phyloP scores from a whole-genome alignment of 1,140 invertebrate species.

The Apocrypta bakeri region DNA sequence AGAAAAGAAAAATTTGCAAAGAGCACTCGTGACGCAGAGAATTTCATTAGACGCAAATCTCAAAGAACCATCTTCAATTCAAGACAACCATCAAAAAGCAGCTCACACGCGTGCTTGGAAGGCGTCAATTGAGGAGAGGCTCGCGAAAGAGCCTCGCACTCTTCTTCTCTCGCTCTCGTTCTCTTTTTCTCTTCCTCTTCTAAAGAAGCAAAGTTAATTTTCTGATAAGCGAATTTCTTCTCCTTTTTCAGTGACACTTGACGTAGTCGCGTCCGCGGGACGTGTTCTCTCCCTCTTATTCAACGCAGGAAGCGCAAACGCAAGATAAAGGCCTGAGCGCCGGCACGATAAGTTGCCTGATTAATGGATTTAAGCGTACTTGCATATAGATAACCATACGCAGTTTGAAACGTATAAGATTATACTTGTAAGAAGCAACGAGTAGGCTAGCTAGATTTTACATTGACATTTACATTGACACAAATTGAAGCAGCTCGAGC shows the following conservation, averaged over 20 bases:
- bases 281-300: neutral
- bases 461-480: neutral
- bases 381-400: neutral
- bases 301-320: neutral
- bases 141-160: neutral
- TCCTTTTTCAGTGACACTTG: neutral
- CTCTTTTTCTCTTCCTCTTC: neutral
- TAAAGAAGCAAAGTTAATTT: conserved; percentile 32
- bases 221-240: conserved; percentile 40
- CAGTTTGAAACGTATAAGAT: neutral
- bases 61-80: neutral
- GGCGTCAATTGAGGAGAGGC: neutral
- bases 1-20: no score
- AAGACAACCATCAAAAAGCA: neutral
- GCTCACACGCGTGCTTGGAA: neutral
- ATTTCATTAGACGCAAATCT: neutral
- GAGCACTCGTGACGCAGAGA: neutral
- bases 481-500: neutral
- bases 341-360: conserved; percentile 49
- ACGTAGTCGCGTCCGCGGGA: conserved; percentile 9
- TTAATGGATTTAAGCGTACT: conserved; percentile 32
- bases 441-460: no score
- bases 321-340: conserved; percentile 13
- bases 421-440: neutral
- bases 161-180: neutral